Conservation (phyloP, 2,888 invertebrate genomes). For the Thalpophila matura region DNA sequence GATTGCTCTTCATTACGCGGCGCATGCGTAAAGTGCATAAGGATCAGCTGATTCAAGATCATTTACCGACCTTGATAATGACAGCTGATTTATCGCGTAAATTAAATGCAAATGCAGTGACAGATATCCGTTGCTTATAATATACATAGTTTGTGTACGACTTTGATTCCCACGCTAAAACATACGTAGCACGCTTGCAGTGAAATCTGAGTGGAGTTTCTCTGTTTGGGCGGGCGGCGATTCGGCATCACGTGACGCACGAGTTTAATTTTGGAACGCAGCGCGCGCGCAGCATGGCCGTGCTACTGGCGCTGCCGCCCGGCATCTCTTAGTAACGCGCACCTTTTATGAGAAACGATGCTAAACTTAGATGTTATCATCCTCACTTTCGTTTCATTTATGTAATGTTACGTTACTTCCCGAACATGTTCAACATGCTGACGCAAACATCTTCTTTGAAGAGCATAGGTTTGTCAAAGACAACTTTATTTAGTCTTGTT, state of each 20-base stretch:
- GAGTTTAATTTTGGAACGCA: slow-evolving; percentile 86
- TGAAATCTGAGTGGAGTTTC: slow-evolving; percentile 90
- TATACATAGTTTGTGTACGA: slow-evolving; percentile 47
- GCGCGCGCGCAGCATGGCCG: slow-evolving; percentile 82
- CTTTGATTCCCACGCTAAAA: slow-evolving; percentile 69
- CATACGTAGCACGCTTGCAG: slow-evolving; percentile 73
- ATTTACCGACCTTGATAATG: slow-evolving; percentile 82
- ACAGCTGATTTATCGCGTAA: slow-evolving; percentile 72
- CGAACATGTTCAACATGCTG: slow-evolving; percentile 25
- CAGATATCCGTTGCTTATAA: slow-evolving; percentile 56
- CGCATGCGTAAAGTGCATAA: slow-evolving; percentile 48
- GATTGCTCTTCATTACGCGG: slow-evolving; percentile 24
- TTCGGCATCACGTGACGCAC: slow-evolving; percentile 86
- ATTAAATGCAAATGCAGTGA: slow-evolving; percentile 57
- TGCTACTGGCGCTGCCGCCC: slow-evolving; percentile 77
- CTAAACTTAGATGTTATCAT: slow-evolving; percentile 85
- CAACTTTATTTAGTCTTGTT: slow-evolving; percentile 15
- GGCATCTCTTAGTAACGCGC: slow-evolving; percentile 82
- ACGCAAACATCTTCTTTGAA: slow-evolving; percentile 7
- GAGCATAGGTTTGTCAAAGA: slow-evolving; percentile 1
- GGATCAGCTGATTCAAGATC: slow-evolving; percentile 74
- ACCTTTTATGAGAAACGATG: slow-evolving; percentile 87
- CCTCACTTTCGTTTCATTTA: slow-evolving; percentile 68
- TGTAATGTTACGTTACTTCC: slow-evolving; percentile 58
- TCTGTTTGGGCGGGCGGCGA: slow-evolving; percentile 90